phyloP scores from a whole-genome alignment of 2,113 vertebrate species.

The Phaethon lepturus region DNA sequence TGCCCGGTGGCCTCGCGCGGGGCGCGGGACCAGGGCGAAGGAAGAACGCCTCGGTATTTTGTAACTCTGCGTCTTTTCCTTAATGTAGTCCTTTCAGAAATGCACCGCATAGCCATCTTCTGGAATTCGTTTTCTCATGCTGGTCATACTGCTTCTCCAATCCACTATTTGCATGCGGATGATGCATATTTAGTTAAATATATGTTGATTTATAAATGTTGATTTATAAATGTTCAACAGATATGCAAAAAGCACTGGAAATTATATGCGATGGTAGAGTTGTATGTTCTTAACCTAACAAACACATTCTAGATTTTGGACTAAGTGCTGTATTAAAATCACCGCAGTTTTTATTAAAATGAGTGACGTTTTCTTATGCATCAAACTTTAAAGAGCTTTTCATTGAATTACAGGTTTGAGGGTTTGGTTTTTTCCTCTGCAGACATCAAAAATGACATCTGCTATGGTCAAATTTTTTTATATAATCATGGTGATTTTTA shows the following conservation, averaged over 20 bases:
- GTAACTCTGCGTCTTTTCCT: not conserved
- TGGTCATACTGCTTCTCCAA: not conserved
- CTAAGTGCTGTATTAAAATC: not conserved
- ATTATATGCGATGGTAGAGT: not conserved
- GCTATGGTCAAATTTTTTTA: not conserved
- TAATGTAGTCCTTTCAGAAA: not conserved
- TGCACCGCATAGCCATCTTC: not conserved
- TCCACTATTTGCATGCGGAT: not conserved
- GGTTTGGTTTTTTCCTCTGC: not conserved
- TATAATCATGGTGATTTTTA: not conserved
- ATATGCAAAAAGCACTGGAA: not conserved
- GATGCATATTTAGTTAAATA: not conserved
- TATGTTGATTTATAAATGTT: not conserved
- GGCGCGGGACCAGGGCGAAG: rapidly evolving
- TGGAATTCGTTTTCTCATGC: not conserved
- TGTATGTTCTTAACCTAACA: not conserved
- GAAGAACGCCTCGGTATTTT: rapidly evolving
- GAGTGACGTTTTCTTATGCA: not conserved
- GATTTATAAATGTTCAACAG: not conserved
- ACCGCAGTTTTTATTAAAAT: not conserved
- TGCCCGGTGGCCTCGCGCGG: not conserved
- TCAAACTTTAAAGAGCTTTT: not conserved
- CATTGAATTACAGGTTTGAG: not conserved
- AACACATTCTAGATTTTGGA: not conserved
- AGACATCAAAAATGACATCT: not conserved